Percentiles rank a stretch among this genome's conserved stretches.
Conservation (phyloP, 2,113 vertebrate genomes). For the Tyrannus savana region DNA sequence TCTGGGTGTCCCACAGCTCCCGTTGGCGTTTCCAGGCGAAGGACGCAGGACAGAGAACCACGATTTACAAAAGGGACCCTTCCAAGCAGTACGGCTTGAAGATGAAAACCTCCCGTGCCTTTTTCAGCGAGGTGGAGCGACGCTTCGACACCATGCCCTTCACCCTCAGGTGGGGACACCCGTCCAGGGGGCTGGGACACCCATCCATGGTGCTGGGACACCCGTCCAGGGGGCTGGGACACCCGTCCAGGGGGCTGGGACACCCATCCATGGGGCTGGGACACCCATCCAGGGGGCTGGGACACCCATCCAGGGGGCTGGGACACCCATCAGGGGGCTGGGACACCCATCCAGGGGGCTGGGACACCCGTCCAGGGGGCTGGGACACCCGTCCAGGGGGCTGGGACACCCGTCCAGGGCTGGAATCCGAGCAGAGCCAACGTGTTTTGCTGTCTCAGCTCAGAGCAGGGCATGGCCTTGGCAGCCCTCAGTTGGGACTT, state of each 20-base stretch:
- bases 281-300: background rate
- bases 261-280: background rate
- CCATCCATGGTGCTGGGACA: background rate
- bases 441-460: background rate
- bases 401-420: background rate
- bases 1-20: fast-evolving
- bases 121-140: slow-evolving; percentile 96
- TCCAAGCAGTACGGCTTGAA: slow-evolving; percentile 96
- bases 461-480: background rate
- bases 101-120: slow-evolving; percentile 97
- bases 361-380: background rate
- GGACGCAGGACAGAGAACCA: slow-evolving; percentile 95
- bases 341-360: background rate
- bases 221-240: background rate
- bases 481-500: background rate
- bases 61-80: slow-evolving; percentile 96
- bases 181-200: background rate
- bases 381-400: background rate
- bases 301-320: background rate
- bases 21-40: slow-evolving; percentile 73
- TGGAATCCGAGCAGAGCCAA: background rate
- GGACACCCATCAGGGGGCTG: background rate
- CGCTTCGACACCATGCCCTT: slow-evolving; percentile 97
- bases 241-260: background rate
- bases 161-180: slow-evolving; percentile 82